Evolutionary conservation across 2,888 invertebrate genomes (phyloP).

Genomic region (Macrosiphum euphorbiae): DNA sequence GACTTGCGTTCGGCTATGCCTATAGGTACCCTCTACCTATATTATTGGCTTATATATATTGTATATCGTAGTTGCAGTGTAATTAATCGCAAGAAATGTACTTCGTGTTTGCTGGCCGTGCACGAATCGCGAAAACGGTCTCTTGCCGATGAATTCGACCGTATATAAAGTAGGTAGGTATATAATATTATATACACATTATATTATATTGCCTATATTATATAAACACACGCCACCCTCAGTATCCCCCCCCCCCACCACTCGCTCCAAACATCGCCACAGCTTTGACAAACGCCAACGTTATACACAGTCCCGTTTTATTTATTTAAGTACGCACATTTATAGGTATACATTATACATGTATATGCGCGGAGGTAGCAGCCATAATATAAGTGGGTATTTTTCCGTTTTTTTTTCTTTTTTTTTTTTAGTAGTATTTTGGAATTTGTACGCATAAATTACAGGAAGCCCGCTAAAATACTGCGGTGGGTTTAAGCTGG

Average conservation of each 20-base stretch:
- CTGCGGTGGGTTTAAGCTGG: conserved; percentile 55
- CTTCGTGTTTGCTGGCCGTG: conserved; percentile 16
- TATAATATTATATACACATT: neutral
- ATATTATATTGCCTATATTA: neutral
- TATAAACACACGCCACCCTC: neutral
- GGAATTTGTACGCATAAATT: conserved; percentile 60
- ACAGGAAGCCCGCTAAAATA: conserved; percentile 42
- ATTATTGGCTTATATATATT: neutral
- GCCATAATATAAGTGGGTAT: conserved; percentile 26
- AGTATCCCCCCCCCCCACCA: too few relatives aligned
- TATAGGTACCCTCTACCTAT: too few relatives aligned
- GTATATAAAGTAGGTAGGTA: neutral
- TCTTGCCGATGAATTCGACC: conserved; percentile 13
- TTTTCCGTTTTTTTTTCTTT: neutral
- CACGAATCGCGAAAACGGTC: neutral
- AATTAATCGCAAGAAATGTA: conserved; percentile 39
- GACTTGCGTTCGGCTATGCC: neutral
- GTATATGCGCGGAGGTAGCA: neutral
- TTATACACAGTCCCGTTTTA: conserved; percentile 27
- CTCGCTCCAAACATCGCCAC: neutral
- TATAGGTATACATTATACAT: neutral
- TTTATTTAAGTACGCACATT: neutral
- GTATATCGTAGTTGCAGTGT: neutral
- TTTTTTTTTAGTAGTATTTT: conserved; percentile 12
- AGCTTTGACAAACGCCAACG: conserved; percentile 26